Evolutionary conservation across 2,888 invertebrate genomes (phyloP).

Genomic region (Drosophila putrida): DNA sequence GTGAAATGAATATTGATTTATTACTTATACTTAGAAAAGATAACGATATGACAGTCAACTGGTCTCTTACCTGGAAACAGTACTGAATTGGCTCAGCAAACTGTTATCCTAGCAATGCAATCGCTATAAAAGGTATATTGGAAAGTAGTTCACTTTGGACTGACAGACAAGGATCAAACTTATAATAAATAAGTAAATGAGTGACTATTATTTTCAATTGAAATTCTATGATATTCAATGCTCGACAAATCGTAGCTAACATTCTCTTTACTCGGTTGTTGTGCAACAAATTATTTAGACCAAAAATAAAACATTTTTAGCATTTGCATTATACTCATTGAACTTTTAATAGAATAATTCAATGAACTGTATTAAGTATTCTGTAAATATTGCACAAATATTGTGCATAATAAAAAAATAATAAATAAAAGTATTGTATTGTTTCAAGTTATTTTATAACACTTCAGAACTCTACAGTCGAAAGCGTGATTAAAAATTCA

Average conservation of each 20-base stretch:
- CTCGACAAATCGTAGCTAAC: background rate
- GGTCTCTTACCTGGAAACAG: too few relatives aligned
- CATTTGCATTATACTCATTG: background rate
- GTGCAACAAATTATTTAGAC: background rate
- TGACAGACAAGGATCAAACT: background rate
- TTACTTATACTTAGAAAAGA: too few relatives aligned
- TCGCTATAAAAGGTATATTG: too few relatives aligned
- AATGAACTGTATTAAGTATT: slow-evolving; percentile 13
- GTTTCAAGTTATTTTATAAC: slow-evolving; percentile 34
- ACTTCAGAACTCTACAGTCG: slow-evolving; percentile 47
- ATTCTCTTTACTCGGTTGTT: background rate
- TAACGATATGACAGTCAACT: too few relatives aligned
- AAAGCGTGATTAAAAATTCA: slow-evolving; percentile 61
- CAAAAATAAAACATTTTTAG: background rate
- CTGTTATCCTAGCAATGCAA: too few relatives aligned
- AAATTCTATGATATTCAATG: background rate
- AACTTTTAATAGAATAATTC: slow-evolving; percentile 1
- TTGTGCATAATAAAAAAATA: slow-evolving; percentile 5
- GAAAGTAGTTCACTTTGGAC: background rate
- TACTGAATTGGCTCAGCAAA: too few relatives aligned
- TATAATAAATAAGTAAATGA: background rate
- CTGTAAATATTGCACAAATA: slow-evolving; percentile 9
- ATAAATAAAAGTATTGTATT: slow-evolving; percentile 1
- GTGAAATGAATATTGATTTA: too few relatives aligned
- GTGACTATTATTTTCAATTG: too few relatives aligned